phyloP scores from a whole-genome alignment of 2,888 invertebrate genomes.

The Actias luna region DNA sequence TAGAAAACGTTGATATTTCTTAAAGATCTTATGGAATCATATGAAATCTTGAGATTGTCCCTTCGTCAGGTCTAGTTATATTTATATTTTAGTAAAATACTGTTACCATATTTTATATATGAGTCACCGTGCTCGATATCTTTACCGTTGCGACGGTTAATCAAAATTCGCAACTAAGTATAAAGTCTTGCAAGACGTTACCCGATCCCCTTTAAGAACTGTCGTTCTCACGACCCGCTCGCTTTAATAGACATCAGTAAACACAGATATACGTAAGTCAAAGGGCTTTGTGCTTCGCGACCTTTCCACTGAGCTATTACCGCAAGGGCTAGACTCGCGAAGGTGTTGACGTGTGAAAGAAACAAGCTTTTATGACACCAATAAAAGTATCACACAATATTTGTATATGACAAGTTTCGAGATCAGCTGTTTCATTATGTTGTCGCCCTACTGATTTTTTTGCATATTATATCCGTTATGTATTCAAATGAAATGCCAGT shows the following conservation, averaged over 20 bases:
- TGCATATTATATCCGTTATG: constrained; percentile 37
- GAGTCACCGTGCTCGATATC: background rate
- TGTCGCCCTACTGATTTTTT: constrained; percentile 40
- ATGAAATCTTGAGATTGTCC: no score
- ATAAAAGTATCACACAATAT: constrained; percentile 2
- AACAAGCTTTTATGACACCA: constrained; percentile 52
- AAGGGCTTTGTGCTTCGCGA: constrained; percentile 64
- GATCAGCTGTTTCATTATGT: constrained; percentile 48
- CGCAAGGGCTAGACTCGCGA: constrained; percentile 76
- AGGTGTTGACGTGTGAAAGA: constrained; percentile 75
- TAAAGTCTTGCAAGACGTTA: constrained; percentile 60
- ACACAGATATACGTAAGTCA: constrained; percentile 75
- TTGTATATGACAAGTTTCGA: constrained; percentile 53
- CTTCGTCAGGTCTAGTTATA: no score
- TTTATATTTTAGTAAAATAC: no score
- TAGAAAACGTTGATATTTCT: no score
- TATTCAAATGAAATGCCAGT: constrained; percentile 24
- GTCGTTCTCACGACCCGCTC: constrained; percentile 75
- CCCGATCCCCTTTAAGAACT: constrained; percentile 51
- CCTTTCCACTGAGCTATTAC: constrained; percentile 70
- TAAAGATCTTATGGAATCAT: no score
- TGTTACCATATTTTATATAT: background rate
- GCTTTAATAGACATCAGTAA: constrained; percentile 71
- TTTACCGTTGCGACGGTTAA: background rate
- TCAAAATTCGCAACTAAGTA: constrained; percentile 15